These are phyloP conservation scores for Amphiduros pacificus DNA, from an alignment of 2,888 invertebrate genomes.

Conservation along the genomic window DNA sequence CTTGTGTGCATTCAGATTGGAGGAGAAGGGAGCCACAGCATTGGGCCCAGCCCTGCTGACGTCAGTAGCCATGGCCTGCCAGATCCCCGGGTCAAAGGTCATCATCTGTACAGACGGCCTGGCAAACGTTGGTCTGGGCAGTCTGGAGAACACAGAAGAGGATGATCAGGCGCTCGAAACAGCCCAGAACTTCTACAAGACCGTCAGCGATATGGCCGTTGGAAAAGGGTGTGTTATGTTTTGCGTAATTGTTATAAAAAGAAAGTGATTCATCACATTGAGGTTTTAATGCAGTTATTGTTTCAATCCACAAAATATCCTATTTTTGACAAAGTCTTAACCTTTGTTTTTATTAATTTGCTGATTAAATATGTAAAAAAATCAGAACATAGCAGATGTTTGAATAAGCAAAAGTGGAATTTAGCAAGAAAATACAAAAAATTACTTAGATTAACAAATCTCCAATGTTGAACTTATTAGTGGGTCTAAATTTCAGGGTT, in stretches of 20 bases:
- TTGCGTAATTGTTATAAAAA: neutral
- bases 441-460: too few relatives aligned
- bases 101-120: conserved; percentile 58
- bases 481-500: conserved; percentile 47
- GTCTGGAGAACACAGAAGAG: conserved; percentile 41
- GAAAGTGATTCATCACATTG: neutral
- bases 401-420: too few relatives aligned
- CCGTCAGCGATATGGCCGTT: conserved; percentile 37
- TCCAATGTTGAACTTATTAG: too few relatives aligned
- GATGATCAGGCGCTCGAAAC: conserved; percentile 30
- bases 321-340: neutral
- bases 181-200: conserved; percentile 40
- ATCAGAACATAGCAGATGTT: too few relatives aligned
- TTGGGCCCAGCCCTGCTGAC: conserved; percentile 54
- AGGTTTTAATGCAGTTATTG: neutral
- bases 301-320: too few relatives aligned
- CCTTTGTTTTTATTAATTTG: neutral
- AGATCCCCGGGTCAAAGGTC: conserved; percentile 55
- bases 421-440: too few relatives aligned
- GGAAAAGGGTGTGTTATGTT: conserved; percentile 40
- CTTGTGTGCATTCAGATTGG: conserved; percentile 48
- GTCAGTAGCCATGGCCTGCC: conserved; percentile 47
- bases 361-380: too few relatives aligned
- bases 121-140: conserved; percentile 56
- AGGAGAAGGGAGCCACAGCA: conserved; percentile 55